phyloP scores from a whole-genome alignment of 35 echinoderm and acorn worm genomes.

The Ptychodera flava region DNA sequence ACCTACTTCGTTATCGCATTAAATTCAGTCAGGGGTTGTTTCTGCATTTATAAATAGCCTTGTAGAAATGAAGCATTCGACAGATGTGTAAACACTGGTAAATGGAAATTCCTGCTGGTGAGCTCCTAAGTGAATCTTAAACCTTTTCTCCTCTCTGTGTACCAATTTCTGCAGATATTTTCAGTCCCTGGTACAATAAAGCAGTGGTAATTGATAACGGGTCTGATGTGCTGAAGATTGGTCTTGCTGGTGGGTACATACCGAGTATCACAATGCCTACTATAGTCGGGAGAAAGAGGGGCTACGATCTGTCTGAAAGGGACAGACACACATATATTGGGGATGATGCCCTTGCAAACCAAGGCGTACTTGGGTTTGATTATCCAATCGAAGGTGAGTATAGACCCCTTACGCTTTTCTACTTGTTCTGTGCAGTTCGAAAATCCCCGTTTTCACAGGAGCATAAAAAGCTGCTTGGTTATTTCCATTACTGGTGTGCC shows the following conservation, averaged over 20 bases:
- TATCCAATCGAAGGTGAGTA: background rate
- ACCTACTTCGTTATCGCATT: no score
- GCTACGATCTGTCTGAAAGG: background rate
- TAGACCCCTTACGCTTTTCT: no score
- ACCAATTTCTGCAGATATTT: no score
- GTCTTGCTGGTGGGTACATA: slow-evolving; percentile 45
- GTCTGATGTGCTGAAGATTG: slow-evolving; percentile 64
- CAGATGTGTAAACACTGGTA: background rate
- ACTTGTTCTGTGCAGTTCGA: no score
- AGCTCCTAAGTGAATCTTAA: background rate
- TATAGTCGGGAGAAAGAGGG: slow-evolving; percentile 27
- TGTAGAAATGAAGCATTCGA: background rate
- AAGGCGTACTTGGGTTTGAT: slow-evolving; percentile 6
- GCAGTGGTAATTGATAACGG: slow-evolving; percentile 83
- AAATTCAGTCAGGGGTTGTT: no score
- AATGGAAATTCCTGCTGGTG: background rate
- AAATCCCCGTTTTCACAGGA: no score
- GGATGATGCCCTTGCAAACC: slow-evolving; percentile 31
- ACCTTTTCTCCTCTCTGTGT: background rate
- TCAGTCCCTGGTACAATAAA: slow-evolving; percentile 26
- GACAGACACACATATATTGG: slow-evolving; percentile 21
- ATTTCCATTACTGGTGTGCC: no score
- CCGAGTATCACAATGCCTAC: slow-evolving; percentile 57
- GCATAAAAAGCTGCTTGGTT: no score
- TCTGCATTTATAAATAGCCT: no score